Evolutionary conservation across 2,888 invertebrate genomes (phyloP).

Genomic region (Ectobius pallidus): DNA sequence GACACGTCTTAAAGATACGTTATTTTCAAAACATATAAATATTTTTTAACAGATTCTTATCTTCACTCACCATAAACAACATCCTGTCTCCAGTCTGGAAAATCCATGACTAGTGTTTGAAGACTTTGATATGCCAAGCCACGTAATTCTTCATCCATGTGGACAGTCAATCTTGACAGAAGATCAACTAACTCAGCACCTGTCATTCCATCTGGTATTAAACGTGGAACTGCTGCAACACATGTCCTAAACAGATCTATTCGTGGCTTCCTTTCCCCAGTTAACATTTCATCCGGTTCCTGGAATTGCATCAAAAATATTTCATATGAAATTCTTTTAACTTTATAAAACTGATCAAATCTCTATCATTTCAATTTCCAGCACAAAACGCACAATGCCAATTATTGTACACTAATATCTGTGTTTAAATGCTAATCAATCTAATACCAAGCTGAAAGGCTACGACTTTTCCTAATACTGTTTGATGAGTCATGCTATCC

Average conservation of each 20-base stretch:
- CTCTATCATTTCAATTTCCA: too few relatives aligned
- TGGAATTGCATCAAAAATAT: slow-evolving; percentile 42
- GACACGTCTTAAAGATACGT: too few relatives aligned
- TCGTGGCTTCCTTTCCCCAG: slow-evolving; percentile 95
- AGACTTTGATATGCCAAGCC: slow-evolving; percentile 93
- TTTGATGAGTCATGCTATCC: too few relatives aligned
- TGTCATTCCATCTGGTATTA: slow-evolving; percentile 98
- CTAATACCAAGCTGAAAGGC: too few relatives aligned
- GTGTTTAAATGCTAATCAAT: too few relatives aligned
- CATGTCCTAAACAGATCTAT: slow-evolving; percentile 98
- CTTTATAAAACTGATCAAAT: too few relatives aligned
- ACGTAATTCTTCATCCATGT: slow-evolving; percentile 97
- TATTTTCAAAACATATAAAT: too few relatives aligned
- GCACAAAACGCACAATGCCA: not conserved
- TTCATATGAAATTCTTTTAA: too few relatives aligned
- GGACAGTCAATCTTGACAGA: slow-evolving; percentile 91
- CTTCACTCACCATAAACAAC: slow-evolving; percentile 80
- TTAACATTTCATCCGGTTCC: slow-evolving; percentile 88
- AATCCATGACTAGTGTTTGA: slow-evolving; percentile 94
- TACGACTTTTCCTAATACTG: too few relatives aligned
- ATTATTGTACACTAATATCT: too few relatives aligned
- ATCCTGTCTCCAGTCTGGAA: slow-evolving; percentile 97
- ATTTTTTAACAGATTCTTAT: too few relatives aligned
- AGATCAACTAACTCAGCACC: slow-evolving; percentile 93
- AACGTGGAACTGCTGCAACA: slow-evolving; percentile 95